Conservation (phyloP, 2,888 invertebrate genomes). For the Monoplex corrugatus region DNA sequence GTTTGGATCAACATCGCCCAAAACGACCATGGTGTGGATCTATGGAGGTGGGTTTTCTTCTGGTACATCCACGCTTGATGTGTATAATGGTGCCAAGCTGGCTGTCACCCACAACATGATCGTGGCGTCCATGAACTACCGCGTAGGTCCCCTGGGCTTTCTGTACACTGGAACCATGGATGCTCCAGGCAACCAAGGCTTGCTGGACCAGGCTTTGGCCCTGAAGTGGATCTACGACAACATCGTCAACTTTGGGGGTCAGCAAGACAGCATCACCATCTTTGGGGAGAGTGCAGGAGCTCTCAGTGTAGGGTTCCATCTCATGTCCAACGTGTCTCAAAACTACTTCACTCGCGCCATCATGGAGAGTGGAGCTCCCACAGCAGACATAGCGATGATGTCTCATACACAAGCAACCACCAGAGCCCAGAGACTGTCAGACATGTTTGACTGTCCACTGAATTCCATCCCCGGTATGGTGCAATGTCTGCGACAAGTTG, state of each 20-base stretch:
- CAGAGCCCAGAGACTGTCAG: background rate
- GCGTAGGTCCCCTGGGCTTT: slow-evolving; percentile 95
- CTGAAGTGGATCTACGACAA: slow-evolving; percentile 95
- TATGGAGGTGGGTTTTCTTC: slow-evolving; percentile 97
- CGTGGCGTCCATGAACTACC: slow-evolving; percentile 96
- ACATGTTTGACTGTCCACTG: slow-evolving; percentile 58
- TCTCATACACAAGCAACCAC: background rate
- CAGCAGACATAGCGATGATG: slow-evolving; percentile 64
- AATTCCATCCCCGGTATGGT: slow-evolving; percentile 49
- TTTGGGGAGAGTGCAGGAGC: slow-evolving; percentile 76
- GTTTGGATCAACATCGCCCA: slow-evolving; percentile 24
- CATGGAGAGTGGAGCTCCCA: slow-evolving; percentile 67
- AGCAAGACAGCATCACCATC: slow-evolving; percentile 65
- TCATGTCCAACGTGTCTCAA: slow-evolving; percentile 66
- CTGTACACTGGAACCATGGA: slow-evolving; percentile 91
- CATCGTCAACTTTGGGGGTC: slow-evolving; percentile 83
- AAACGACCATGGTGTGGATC: slow-evolving; percentile 94
- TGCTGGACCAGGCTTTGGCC: slow-evolving; percentile 96
- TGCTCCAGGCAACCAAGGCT: slow-evolving; percentile 93
- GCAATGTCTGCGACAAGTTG: slow-evolving; percentile 59
- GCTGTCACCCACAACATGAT: slow-evolving; percentile 91
- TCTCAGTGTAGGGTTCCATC: slow-evolving; percentile 65
- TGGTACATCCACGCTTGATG: slow-evolving; percentile 90
- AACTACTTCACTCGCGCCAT: slow-evolving; percentile 69
- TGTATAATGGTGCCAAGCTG: slow-evolving; percentile 85